phyloP scores from a whole-genome alignment of 2,797 vertebrate species.

The Spondyliosoma cantharus region DNA sequence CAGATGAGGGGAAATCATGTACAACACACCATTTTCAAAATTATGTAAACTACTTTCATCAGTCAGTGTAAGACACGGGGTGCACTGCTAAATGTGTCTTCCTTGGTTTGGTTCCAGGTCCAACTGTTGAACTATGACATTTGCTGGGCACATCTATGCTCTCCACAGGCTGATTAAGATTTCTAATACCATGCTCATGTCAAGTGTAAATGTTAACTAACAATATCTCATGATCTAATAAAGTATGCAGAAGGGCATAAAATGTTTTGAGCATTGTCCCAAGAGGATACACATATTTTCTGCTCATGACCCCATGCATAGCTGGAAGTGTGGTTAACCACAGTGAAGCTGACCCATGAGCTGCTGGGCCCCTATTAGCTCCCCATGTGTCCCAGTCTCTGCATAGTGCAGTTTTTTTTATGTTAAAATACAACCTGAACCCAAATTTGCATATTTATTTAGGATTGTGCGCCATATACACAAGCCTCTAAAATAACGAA shows the following conservation, averaged over 20 bases:
- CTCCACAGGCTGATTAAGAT: background rate
- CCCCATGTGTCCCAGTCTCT: background rate
- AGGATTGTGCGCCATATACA: no score
- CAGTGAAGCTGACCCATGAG: background rate
- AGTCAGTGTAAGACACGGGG: background rate
- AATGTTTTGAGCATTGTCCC: conserved; percentile 1
- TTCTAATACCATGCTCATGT: no score
- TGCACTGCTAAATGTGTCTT: background rate
- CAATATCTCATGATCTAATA: background rate
- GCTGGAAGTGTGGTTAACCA: background rate
- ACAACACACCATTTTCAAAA: background rate
- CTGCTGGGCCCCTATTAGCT: background rate
- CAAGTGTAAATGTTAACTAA: background rate
- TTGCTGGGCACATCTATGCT: background rate
- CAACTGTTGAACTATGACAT: background rate
- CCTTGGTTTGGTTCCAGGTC: background rate
- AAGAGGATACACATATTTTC: background rate
- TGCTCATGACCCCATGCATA: background rate
- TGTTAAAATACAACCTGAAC: no score
- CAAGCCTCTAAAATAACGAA: no score
- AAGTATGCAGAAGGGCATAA: background rate
- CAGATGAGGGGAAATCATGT: background rate
- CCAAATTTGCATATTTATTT: no score
- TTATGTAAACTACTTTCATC: background rate
- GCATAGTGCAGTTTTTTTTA: no score